Base-by-base conservation (phyloP, 2,113 vertebrate genomes). In the Aix galericulata region DNA sequence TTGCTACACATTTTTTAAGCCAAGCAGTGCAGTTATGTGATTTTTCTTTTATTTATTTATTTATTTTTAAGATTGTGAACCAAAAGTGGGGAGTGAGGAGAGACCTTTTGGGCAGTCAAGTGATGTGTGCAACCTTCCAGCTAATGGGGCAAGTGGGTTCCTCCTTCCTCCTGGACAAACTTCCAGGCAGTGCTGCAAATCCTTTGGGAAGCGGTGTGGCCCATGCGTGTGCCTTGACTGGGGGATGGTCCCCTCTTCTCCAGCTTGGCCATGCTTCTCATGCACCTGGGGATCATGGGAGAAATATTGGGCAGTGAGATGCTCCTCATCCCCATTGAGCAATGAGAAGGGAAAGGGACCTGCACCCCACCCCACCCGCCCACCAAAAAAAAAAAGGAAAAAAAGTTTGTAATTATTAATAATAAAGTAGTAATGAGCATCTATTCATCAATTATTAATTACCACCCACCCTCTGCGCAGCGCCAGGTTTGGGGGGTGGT, bases 201-300 rank as follows among this genome's bases (percentile, higher is more conserved):
- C 34, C 38, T 7, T 5, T 5, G 14, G 12, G 23, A 42, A 9
- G 4, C 1, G 34, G 18, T 66, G 7, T 0, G 44, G n/a, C 46
- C 1, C 11, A 0, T 1, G 20, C 56, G 46, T 73, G 80, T 93
- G 86, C 26, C 72, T 23, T 48, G 26, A 1, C 36, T 5, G 1
- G 0, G 18, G 11, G 22, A 1, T 2, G 25, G 3, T 1, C 18
- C 50, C 0, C 7, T 2, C 40, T 2, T 14, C 66, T 52, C 2
- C 1, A 10, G 38, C 48, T 10, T 3, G 11, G 22, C n/a, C 6
- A 29, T 36, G 21, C 53, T 23, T 32, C 55, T 21, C 26, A 1
- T 3, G 3, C 32, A 13, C 25, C 8, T 17, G 36, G 7, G 25
- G 34, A 9, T 40, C 62, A 11, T 4, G 15, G 36, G 38, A 38